Evolutionary conservation across 2,888 invertebrate genomes (phyloP).

Genomic region (Megalurothrips usitatus): DNA sequence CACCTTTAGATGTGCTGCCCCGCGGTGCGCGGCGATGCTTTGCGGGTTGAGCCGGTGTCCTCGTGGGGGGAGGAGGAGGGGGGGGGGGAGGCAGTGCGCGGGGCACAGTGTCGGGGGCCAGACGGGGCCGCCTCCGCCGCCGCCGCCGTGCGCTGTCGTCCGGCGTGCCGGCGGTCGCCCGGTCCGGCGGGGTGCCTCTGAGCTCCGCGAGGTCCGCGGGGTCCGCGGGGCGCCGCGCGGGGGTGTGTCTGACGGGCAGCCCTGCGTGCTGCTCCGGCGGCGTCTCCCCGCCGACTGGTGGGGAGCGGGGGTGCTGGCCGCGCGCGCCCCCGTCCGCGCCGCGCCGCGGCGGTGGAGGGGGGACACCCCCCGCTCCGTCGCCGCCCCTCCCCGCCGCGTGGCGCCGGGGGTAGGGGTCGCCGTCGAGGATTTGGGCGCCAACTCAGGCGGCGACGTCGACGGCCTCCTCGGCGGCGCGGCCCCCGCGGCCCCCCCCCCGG

Average conservation of each 20-base stretch:
- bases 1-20: too few relatives aligned
- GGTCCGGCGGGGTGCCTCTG: too few relatives aligned
- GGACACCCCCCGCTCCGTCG: not conserved
- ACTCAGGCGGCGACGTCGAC: not conserved
- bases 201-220: not conserved
- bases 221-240: not conserved
- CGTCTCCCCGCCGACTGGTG: not conserved
- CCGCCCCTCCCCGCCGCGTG: not conserved
- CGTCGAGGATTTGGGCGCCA: not conserved
- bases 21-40: too few relatives aligned
- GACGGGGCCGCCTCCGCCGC: too few relatives aligned
- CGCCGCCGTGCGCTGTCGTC: too few relatives aligned
- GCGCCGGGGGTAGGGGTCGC: not conserved
- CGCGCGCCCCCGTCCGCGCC: not conserved
- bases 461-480: not conserved
- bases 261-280: not conserved
- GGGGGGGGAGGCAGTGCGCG: too few relatives aligned
- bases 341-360: not conserved
- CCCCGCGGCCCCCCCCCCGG: too few relatives aligned
- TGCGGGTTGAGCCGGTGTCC: too few relatives aligned
- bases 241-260: not conserved
- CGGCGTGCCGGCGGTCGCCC: too few relatives aligned
- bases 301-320: not conserved
- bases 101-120: too few relatives aligned
- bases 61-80: too few relatives aligned